A percentile compares a stretch with the other conserved stretches of the same genome.
Conservation (phyloP, 1,140 invertebrate species). For the Diorhabda elongata region DNA sequence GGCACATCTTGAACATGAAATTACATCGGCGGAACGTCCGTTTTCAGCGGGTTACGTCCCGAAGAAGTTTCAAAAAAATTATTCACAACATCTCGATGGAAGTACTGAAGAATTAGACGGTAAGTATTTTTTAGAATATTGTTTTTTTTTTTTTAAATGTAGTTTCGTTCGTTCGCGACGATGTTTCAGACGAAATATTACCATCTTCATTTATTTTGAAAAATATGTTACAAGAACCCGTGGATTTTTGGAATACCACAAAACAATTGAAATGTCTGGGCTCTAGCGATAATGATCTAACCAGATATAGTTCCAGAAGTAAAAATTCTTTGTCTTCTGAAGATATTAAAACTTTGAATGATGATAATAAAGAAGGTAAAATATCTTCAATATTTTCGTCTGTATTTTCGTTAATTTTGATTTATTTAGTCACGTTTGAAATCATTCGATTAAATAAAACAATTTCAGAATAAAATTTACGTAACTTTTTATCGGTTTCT, state of each 20-base stretch:
- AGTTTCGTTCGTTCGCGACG: not conserved
- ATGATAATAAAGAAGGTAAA: too few species aligned
- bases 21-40: constrained; percentile 24
- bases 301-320: constrained; percentile 18
- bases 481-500: not conserved
- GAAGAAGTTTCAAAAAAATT: constrained; percentile 25
- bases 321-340: constrained; percentile 26
- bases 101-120: constrained; percentile 32
- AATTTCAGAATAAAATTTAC: not conserved
- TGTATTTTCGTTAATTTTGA: too few species aligned
- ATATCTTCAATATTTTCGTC: too few species aligned
- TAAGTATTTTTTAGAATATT: constrained; percentile 16
- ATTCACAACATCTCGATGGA: constrained; percentile 16
- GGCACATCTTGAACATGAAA: constrained; percentile 23
- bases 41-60: constrained; percentile 34
- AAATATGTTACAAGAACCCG: constrained; percentile 33
- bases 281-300: constrained; percentile 21
- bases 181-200: constrained; percentile 28
- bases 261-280: constrained; percentile 9
- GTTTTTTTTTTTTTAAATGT: constrained; percentile 7
- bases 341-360: constrained; percentile 7
- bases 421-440: not conserved
- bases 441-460: not conserved
- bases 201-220: constrained; percentile 36
- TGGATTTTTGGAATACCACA: constrained; percentile 30